Conservation (phyloP, 2,797 vertebrate genomes). For the Acanthopagrus latus region DNA sequence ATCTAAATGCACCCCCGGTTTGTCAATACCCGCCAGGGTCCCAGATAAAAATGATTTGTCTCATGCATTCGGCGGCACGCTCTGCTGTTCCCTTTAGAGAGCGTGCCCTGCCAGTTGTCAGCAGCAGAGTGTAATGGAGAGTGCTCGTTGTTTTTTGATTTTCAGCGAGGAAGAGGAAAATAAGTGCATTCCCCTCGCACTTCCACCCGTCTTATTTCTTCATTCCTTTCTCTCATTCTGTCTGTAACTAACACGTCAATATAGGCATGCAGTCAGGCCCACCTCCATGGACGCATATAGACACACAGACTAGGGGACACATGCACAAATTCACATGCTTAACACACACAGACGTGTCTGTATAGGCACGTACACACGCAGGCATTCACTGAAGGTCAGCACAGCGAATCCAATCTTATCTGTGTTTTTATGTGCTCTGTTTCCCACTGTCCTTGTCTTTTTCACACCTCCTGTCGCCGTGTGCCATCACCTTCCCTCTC, state of each 20-base stretch:
- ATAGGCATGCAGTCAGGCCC: constrained; percentile 10
- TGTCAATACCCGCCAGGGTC: constrained; percentile 86
- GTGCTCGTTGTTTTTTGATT: constrained; percentile 68
- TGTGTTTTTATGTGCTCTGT: constrained; percentile 73
- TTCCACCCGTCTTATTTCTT: constrained; percentile 15
- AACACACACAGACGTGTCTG: constrained; percentile 35
- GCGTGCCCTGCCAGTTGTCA: constrained; percentile 65
- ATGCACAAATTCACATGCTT: constrained; percentile 59
- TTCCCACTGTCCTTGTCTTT: constrained; percentile 76
- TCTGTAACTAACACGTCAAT: constrained; percentile 34
- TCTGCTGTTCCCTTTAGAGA: constrained; percentile 73
- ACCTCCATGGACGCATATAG: constrained; percentile 16
- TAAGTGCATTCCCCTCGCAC: constrained; percentile 24
- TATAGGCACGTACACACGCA: constrained; percentile 43
- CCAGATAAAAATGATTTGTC: constrained; percentile 88
- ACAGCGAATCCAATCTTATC: constrained; percentile 78
- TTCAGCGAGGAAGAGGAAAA: constrained; percentile 58
- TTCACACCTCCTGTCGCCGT: constrained; percentile 71
- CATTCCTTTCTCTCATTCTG: constrained; percentile 4
- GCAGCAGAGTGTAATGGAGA: constrained; percentile 78
- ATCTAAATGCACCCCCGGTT: constrained; percentile 89
- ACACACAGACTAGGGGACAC: constrained; percentile 37
- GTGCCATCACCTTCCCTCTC: constrained; percentile 63
- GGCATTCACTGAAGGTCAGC: constrained; percentile 77
- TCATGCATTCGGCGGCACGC: constrained; percentile 83